These are phyloP conservation scores for Acridotheres tristis DNA, from an alignment of 2,797 vertebrate species.

Conservation along the genomic window DNA sequence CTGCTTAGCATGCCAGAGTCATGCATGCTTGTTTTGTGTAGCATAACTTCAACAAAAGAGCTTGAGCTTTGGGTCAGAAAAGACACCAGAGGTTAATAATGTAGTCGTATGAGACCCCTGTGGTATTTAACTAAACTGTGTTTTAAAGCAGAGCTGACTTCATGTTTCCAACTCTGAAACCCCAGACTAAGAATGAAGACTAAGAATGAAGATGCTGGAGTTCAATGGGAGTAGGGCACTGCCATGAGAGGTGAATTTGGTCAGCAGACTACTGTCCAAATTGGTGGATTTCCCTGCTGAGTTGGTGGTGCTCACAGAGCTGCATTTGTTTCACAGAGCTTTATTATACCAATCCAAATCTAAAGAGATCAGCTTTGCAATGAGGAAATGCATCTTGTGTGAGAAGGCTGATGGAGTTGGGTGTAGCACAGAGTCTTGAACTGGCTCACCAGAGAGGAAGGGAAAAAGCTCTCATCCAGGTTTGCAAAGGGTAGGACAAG, in stretches of 20 bases:
- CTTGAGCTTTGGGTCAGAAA: background rate
- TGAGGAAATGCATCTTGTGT: background rate
- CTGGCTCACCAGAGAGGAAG: background rate
- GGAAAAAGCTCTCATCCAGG: background rate
- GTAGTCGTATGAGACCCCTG: background rate
- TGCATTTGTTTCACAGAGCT: background rate
- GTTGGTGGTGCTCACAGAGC: background rate
- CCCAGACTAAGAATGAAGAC: background rate
- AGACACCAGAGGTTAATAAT: background rate
- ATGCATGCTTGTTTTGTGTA: background rate
- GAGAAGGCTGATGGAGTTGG: background rate
- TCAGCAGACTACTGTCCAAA: background rate
- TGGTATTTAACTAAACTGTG: background rate
- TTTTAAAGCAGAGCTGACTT: background rate
- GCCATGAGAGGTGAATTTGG: background rate
- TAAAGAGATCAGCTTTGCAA: background rate
- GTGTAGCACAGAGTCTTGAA: background rate
- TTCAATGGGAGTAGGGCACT: background rate
- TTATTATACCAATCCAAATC: background rate
- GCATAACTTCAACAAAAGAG: background rate
- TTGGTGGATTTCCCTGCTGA: background rate
- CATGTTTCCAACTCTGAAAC: background rate
- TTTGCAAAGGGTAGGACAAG: background rate
- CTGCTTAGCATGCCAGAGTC: background rate
- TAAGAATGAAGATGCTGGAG: background rate